A percentile compares a stretch with the other conserved stretches of the same genome.
These are phyloP conservation scores for Stenchaetothrips biformis DNA, from an alignment of 2,888 invertebrate species.

Conservation along the genomic window DNA sequence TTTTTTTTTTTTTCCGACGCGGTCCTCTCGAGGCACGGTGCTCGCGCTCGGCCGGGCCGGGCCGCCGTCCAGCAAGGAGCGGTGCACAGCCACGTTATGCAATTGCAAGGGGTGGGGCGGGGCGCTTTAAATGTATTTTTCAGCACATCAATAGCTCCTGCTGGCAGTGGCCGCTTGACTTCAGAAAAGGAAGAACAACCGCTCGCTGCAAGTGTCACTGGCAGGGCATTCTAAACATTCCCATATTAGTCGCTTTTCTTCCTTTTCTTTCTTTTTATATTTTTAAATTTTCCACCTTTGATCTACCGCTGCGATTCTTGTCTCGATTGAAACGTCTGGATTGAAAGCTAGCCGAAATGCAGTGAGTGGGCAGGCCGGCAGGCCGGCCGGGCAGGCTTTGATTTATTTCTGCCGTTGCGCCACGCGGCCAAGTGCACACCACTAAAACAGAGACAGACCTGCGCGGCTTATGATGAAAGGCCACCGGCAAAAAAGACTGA, in stretches of 20 bases:
- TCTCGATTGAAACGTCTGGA: not conserved
- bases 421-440: no score
- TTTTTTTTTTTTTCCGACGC: no score
- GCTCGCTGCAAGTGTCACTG: not conserved
- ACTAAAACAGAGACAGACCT: no score
- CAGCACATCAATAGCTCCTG: not conserved
- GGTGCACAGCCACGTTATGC: not conserved
- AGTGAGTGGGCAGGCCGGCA: no score
- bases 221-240: not conserved
- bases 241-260: not conserved
- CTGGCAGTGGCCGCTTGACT: not conserved
- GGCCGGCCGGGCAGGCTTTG: no score
- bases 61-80: no score
- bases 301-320: not conserved
- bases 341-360: no score
- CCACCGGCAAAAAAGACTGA: not conserved
- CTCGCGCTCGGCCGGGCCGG: no score
- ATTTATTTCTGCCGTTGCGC: no score
- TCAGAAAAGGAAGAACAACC: not conserved
- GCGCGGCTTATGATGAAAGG: no score
- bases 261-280: not conserved
- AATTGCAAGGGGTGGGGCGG: not conserved
- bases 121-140: not conserved
- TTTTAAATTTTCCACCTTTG: not conserved
- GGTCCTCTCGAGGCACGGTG: no score